Evolutionary conservation across 2,797 vertebrate species (phyloP), one percentile per base, ranked within the genome.

Genomic region (Octomys mimax): DNA sequence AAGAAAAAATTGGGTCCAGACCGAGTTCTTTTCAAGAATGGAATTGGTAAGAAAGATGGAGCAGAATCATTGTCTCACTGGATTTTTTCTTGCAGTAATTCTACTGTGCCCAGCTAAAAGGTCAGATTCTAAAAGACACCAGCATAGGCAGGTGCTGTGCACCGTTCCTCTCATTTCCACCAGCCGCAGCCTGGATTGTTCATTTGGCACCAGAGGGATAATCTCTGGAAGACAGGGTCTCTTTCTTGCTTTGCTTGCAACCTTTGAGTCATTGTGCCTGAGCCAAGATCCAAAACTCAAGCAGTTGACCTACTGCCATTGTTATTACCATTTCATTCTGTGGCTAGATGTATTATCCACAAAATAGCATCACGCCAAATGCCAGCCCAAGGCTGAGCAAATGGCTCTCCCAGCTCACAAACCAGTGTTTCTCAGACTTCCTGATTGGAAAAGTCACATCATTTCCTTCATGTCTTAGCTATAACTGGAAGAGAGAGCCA

Each of bases 1-100:
- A 89, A 46, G 46, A 46, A 95, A 91, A 93, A 64, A 59, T 78
- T 39, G n/a, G 90, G 33, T 68, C 75, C 81, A 96, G 85, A 68
- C 71, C 36, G 33, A 26, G 54, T 66, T 93, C 90, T 90, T 91
- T 71, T 71, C 42, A 82, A 82, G 90, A 91, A 61, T 84, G 28
- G 86, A 75, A 68, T 54, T 0, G 0, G 68, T 83, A 66, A 66
- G 66, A 80, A 36, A 18, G 62, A 42, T 36, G 39, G 28, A 68
- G 26, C 59, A 33, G 52, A 54, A 21, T 61, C 70, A 11, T 21
- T 49, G 88, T 93, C 79, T 79, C n/a, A 1, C 39, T 39, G 28
- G n/a, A 39, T 36, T 77, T 83, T 81, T 84, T 49, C 79, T 62
- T 1, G 28, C 31, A 4, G 26, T 21, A 7, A 19, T 36, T 59